Conservation (phyloP, 2,888 invertebrate genomes). For the Mechanitis mazaeus region DNA sequence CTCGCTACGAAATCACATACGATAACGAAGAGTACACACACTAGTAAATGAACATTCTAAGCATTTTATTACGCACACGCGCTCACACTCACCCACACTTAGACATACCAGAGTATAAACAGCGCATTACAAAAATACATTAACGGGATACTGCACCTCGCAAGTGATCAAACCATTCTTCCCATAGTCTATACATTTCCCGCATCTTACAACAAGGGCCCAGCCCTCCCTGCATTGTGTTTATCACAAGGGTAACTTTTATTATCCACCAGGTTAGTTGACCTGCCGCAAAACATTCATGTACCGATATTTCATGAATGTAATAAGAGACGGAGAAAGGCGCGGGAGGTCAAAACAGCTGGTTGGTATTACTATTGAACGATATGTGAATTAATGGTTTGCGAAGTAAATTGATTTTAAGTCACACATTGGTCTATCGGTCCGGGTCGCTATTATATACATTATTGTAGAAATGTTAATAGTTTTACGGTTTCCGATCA, state of each 20-base stretch:
- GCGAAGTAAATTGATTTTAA: slow-evolving; percentile 70
- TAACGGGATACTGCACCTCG: slow-evolving; percentile 39
- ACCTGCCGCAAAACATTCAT: slow-evolving; percentile 47
- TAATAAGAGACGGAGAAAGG: slow-evolving; percentile 34
- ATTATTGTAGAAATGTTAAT: slow-evolving; percentile 25
- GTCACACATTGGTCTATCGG: slow-evolving; percentile 39
- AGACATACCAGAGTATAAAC: background rate
- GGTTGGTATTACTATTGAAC: slow-evolving; percentile 56
- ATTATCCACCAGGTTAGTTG: slow-evolving; percentile 51
- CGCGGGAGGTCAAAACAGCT: slow-evolving; percentile 36
- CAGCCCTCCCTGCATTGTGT: slow-evolving; percentile 70
- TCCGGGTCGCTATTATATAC: slow-evolving; percentile 22
- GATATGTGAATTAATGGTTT: slow-evolving; percentile 70
- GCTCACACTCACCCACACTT: background rate
- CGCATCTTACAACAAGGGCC: slow-evolving; percentile 55
- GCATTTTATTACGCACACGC: slow-evolving; percentile 2
- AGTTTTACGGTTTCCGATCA: slow-evolving; percentile 10
- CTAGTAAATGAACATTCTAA: background rate
- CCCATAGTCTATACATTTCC: slow-evolving; percentile 35
- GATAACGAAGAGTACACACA: background rate
- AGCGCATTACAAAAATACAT: slow-evolving; percentile 16
- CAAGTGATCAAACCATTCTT: slow-evolving; percentile 57
- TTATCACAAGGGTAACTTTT: slow-evolving; percentile 69
- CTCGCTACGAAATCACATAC: background rate
- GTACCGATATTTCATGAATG: slow-evolving; percentile 28